Base-by-base conservation (phyloP, 92 coral and sea anemone species). In the Virgularia gustaviana region DNA sequence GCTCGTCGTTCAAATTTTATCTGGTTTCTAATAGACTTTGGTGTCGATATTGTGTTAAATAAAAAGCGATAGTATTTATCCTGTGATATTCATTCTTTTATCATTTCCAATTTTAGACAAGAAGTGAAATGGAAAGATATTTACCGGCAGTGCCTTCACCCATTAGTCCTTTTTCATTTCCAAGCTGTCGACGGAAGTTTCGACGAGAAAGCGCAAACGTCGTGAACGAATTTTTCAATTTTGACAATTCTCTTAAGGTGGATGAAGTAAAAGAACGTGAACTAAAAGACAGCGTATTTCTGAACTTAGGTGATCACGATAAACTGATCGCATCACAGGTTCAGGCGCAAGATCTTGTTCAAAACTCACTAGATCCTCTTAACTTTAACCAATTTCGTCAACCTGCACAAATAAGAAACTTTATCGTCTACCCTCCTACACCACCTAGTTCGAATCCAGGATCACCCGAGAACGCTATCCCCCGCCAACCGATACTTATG, bases 371-470 rank as follows among this genome's bases (percentile, higher is more conserved):
- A 1, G 77, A 65, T 22, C 75, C 66, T 42, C 54, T 68, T 32
- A 68, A 49, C 36, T 49, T 68, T 32, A 68, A 68, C 25, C 75
- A 31, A 7, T 68, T 68, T 68, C 75, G 75, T 47, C n/a, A n/a
- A n/a, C 30, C 60, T 47, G 60, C 61, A 49, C 61, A 49, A 34
- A 25, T 49, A 8, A 68, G 75, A 18, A 49, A 49, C 34, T 51
- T 41, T 85, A 91, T 90, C 11, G 88, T 94, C 36, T 94, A 86
- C 65, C 99, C 99, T 18, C 99, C 99, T 2, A 94, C 99, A 1
- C 99, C 99, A 55, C 99, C 99, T 34, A 89, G 79, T 63, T 94
- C 99, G 0, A 94, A 94, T 68, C 99, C 99, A 42, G 99, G 99
- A 29, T 94, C 99, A 29, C 99, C 99, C n/a, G 99, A 94, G 49